Evolutionary conservation across 2,888 invertebrate species (phyloP), one percentile per base, ranked within the genome.

Genomic region (Epirrita christyi): DNA sequence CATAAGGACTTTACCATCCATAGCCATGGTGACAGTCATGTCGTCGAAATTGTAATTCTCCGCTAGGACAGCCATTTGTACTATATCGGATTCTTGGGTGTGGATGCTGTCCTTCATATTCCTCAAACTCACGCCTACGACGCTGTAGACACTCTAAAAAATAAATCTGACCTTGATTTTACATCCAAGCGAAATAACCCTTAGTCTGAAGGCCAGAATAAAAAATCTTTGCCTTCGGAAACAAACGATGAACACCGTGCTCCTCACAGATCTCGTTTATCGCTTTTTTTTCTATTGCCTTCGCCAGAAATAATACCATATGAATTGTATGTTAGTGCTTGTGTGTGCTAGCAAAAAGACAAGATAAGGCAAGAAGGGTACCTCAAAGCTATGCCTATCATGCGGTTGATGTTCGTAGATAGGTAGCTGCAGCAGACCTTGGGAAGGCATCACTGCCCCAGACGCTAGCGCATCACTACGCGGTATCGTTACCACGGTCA

Each of bases 1-100:
- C 2, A 21, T 4, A 3, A 21, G 4, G 4, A 21, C 21, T 51
- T 78, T 80, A 93, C 93, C 92, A 62, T 94, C 94, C 85, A 93
- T 92, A 9, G 93, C 86, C 55, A 93, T 78, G 70, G 93, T 93
- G 0, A 90, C 81, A 37, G 92, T 92, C 52, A 93, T 85, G 52
- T 93, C 92, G 13, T 92, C 92, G 47, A 93, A 85, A 28, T 81
- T 81, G 64, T 92, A 93, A 36, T 83, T 77, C 0, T 88, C 81
- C 0, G 89, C 76, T 0, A 94, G 76, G 1, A 89, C 80, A 43
- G 93, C 93, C 71, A 94, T 80, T 56, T 87, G 83, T 43, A 83
- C 72, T 0, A 55, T 38, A 1, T 81, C 82, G 0, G 11, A 49
- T 0, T 74, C 72, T 10, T 49, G 54, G 0, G 29, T 38, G n/a